phyloP scores from a whole-genome alignment of 2,888 invertebrate species.

The Protophormia terraenovae region DNA sequence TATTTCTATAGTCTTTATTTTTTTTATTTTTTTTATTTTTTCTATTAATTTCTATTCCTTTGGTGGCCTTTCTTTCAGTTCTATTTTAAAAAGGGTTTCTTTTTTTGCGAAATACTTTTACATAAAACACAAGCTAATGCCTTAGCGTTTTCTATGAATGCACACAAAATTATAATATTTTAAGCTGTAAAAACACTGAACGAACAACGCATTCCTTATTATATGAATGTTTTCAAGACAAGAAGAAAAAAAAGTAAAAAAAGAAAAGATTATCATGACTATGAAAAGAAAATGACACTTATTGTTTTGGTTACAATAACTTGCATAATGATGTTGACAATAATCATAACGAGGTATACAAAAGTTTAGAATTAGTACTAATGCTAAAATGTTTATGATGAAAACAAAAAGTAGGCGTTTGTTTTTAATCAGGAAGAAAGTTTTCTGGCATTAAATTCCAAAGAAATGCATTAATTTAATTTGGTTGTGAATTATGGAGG shows the following conservation, averaged over 20 bases:
- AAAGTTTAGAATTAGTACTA: slow-evolving; percentile 4
- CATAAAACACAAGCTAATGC: slow-evolving; percentile 25
- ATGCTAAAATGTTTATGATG: background rate
- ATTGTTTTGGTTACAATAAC: slow-evolving; percentile 55
- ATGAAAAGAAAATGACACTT: slow-evolving; percentile 61
- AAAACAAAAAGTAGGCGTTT: background rate
- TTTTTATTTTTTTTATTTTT: background rate
- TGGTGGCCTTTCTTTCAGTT: slow-evolving; percentile 6
- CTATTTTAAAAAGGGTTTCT: background rate
- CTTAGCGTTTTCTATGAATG: slow-evolving; percentile 34
- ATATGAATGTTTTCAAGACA: background rate
- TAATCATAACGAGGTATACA: slow-evolving; percentile 11
- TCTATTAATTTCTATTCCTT: slow-evolving; percentile 3
- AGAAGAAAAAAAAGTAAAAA: background rate
- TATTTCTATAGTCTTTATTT: background rate
- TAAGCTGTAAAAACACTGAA: slow-evolving; percentile 40
- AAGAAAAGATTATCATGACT: slow-evolving; percentile 31
- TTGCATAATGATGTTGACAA: slow-evolving; percentile 48
- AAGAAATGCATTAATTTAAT: background rate
- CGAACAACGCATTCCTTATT: slow-evolving; percentile 49
- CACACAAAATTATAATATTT: slow-evolving; percentile 58
- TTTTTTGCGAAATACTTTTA: slow-evolving; percentile 2
- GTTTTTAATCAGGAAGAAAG: slow-evolving; percentile 8
- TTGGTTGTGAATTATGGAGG: too few relatives aligned
- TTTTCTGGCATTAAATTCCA: background rate